Evolutionary conservation across 2,113 vertebrate species (phyloP), one percentile per base, ranked within the genome.

Genomic region (Gymnorhina tibicen): DNA sequence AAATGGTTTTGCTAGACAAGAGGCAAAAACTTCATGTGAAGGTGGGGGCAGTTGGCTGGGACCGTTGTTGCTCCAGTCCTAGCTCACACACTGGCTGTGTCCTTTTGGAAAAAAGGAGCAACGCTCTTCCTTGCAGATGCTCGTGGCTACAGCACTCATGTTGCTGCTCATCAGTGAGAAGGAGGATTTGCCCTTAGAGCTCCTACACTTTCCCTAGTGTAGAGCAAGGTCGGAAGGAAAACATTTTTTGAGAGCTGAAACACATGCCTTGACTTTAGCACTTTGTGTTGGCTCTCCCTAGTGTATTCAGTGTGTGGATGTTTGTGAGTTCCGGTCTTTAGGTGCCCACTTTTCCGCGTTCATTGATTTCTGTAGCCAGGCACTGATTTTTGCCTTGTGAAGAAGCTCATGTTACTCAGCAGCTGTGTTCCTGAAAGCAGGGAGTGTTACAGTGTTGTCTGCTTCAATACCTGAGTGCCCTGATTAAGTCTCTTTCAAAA

Each of bases 21-120:
- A 53, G 81, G 26, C 3, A 16, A 41, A 85, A 66, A 6, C 11
- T 49, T 80, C 16, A 13, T 49, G 13, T 58, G 37, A 26, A 44
- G 15, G 5, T 37, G 58, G 22, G 7, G 4, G 7, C 24, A 47
- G 21, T 64, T 0, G 0, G 3, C 37, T 49, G 9, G 22, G 13
- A 47, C 55, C n/a, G 41, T 42, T 62, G 16, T 33, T 44, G 37
- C n/a, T 93, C 7, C 37, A 27, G 4, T 52, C 24, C 42, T 42
- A 53, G n/a, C 16, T 91, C 16, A 27, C 19, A 44, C 15, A 21
- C 16, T 58, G 46, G 10, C 37, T 44, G 26, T 47, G 27, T 58
- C 10, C 56, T 78, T 66, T 42, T 35, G 32, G 47, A 18, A 30
- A 22, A 68, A 53, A 59, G 28, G 16, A 77, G 9, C 23, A 21